A percentile compares a stretch with the other conserved stretches of the same genome.
Conservation (phyloP, 2,797 vertebrate species). For the Acanthornis magna region DNA sequence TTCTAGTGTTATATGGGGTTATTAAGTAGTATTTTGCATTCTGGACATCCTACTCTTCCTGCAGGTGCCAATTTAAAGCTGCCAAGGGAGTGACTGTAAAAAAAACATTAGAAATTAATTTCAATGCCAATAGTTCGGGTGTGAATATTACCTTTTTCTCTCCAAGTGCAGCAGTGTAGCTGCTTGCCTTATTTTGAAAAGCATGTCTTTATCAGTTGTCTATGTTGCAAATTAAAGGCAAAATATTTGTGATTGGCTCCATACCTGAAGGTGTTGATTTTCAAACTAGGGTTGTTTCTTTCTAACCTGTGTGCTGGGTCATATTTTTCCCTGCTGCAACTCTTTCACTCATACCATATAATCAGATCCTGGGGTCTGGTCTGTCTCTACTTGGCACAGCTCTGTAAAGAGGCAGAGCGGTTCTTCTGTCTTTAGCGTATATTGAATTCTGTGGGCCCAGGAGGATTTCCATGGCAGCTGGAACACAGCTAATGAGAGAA, state of each 20-base stretch:
- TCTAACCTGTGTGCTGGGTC: neutral
- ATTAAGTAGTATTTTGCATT: slow-evolving; percentile 10
- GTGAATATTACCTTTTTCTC: neutral
- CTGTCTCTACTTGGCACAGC: neutral
- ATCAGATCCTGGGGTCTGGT: neutral
- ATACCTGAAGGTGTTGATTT: neutral
- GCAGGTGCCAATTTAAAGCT: neutral
- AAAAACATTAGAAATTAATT: neutral
- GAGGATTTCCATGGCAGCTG: neutral
- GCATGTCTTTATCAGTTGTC: neutral
- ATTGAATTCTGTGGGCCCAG: slow-evolving; percentile 10
- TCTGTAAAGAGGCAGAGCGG: neutral
- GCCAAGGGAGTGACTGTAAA: neutral
- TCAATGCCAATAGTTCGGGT: neutral
- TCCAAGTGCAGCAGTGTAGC: neutral
- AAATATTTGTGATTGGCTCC: neutral
- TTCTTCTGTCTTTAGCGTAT: neutral
- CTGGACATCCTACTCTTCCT: neutral
- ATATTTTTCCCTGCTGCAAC: neutral
- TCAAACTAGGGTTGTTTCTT: neutral
- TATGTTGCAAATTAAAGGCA: neutral
- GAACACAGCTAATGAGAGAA: slow-evolving; percentile 24
- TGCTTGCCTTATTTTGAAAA: neutral
- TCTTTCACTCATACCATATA: neutral
- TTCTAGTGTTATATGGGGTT: neutral